Evolutionary conservation across 2,888 invertebrate genomes (phyloP).

Genomic region (Agrilus cyanescens): DNA sequence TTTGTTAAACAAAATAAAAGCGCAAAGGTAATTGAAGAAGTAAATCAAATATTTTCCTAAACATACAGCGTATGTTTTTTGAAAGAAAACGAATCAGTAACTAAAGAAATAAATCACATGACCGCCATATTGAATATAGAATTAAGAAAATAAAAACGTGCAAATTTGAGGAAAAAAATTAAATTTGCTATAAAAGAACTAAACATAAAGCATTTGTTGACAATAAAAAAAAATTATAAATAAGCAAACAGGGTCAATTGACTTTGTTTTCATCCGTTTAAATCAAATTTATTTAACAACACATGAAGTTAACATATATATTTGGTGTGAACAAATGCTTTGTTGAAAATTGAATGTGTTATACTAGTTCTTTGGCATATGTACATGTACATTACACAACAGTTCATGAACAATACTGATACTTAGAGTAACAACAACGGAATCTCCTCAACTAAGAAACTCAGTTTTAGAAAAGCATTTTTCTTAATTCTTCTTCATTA

Average conservation of each 20-base stretch:
- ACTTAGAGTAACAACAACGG: slow-evolving; percentile 3
- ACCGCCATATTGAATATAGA: too few species aligned
- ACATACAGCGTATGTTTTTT: too few species aligned
- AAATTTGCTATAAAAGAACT: not conserved
- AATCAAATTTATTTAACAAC: slow-evolving; percentile 29
- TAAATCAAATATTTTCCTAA: too few species aligned
- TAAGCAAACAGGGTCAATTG: too few species aligned
- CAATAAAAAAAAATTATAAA: not conserved
- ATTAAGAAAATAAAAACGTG: too few species aligned
- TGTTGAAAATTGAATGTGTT: slow-evolving; percentile 26
- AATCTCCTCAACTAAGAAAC: too few species aligned
- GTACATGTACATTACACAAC: slow-evolving; percentile 31
- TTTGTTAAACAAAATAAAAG: too few species aligned
- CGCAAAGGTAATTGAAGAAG: too few species aligned
- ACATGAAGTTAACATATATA: slow-evolving; percentile 40
- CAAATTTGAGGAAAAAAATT: not conserved
- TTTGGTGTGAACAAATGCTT: slow-evolving; percentile 37
- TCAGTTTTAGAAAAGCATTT: too few species aligned
- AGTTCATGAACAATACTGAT: slow-evolving; percentile 9
- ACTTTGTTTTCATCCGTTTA: slow-evolving; percentile 2
- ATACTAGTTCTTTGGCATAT: slow-evolving; percentile 21
- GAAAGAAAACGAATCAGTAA: too few species aligned
- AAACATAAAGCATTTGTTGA: not conserved
- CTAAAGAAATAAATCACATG: too few species aligned
- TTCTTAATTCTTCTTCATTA: too few species aligned